Evolutionary conservation across 2,797 vertebrate species (phyloP), one percentile per base, ranked within the genome.

Genomic region (Monodelphis domestica): DNA sequence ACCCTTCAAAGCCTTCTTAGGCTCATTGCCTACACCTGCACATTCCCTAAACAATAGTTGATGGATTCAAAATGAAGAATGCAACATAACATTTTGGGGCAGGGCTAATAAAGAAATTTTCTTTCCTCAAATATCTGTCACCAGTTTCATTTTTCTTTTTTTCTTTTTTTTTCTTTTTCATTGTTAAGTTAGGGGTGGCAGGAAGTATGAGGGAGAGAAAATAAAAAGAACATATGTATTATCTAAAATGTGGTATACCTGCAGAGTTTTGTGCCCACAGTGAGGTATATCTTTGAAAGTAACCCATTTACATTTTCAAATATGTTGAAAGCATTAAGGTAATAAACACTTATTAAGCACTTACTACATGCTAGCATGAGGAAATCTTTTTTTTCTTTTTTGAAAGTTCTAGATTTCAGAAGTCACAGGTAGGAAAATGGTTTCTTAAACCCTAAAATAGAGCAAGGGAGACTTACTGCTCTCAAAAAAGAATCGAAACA

Each of bases 311-410:
- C 4, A 88, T 88, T 2, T 17, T 78, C 54, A 17, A 54, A n/a
- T 2, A 30, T 38, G 15, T 24, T 45, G 54, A 87, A 97, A 95
- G 55, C n/a, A 78, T 29, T 90, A 78, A 70, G 63, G n/a, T 15
- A 78, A 78, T 1, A 78, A 38, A 17, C 6, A 78, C 24, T 78
- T 10, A 24, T 78, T 38, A 70, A 70, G 14, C 5, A 70, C 59
- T 63, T 5, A 12, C 5, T 63, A 70, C 17, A 5, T 38, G n/a
- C 15, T n/a, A 38, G n/a, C 5, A 70, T 70, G 38, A 17, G 63
- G 57, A 33, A 70, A 63, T 63, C 29, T 59, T 59, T 59, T 57
- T 63, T 24, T 93, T 53, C 52, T 96, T 90, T 87, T 91, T 87
- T 38, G 54, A 93, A 87, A 96, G 88, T 11, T 45, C 91, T n/a